Percentiles rank a stretch among this genome's conserved stretches.
Evolutionary conservation across 2,113 vertebrate genomes (phyloP).

Genomic region (Candoia aspera): DNA sequence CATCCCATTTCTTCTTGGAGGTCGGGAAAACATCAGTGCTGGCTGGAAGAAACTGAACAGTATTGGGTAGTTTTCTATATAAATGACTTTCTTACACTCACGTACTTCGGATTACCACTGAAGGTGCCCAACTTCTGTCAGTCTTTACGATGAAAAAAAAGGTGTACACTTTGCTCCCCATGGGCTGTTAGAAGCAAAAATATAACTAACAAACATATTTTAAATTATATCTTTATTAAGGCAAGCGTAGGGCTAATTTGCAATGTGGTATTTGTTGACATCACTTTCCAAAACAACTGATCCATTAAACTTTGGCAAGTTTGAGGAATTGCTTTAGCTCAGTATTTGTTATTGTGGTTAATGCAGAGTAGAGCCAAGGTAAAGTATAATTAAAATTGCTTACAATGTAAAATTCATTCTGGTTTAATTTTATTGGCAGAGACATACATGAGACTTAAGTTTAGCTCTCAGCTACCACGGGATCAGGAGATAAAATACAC

Average conservation of each 20-base stretch:
- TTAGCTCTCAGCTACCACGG: not conserved
- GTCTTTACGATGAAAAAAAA: not conserved
- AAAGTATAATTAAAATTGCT: not conserved
- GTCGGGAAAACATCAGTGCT: not conserved
- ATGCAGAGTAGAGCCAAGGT: too few species aligned
- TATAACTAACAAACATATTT: not conserved
- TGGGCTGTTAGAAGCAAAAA: not conserved
- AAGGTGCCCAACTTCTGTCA: not conserved
- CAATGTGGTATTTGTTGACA: not conserved
- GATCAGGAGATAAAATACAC: not conserved
- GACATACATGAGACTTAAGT: not conserved
- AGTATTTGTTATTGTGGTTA: not conserved
- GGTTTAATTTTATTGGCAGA: not conserved
- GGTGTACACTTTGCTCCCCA: not conserved
- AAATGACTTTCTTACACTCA: not conserved
- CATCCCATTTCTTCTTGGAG: not conserved
- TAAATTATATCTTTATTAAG: not conserved
- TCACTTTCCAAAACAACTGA: not conserved
- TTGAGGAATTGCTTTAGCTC: not conserved
- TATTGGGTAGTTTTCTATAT: not conserved
- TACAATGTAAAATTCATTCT: not conserved
- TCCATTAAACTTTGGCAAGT: not conserved
- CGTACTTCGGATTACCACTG: not conserved
- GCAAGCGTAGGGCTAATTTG: not conserved
- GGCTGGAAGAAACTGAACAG: not conserved